These are phyloP conservation scores for Melieria crassipennis DNA, from an alignment of 2,888 invertebrate species.

Conservation along the genomic window DNA sequence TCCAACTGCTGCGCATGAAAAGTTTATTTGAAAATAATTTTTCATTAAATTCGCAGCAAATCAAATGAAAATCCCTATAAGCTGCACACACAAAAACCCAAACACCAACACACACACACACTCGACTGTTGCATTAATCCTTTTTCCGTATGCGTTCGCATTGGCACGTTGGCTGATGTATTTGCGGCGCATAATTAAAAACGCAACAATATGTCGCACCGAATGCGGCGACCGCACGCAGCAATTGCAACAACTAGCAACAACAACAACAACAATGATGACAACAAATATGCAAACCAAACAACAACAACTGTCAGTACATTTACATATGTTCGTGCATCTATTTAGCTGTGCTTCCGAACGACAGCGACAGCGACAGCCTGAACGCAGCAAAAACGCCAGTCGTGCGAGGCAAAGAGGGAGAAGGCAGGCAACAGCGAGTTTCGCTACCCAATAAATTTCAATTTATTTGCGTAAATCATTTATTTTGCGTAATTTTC, in stretches of 20 bases:
- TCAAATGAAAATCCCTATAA: conserved; percentile 40
- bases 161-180: no score
- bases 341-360: no score
- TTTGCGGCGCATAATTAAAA: conserved; percentile 29
- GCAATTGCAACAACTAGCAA: not conserved
- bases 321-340: not conserved
- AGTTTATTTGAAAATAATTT: conserved; percentile 41
- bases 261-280: not conserved
- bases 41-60: conserved; percentile 42
- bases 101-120: conserved; percentile 23
- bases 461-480: conserved; percentile 44
- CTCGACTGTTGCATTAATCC: no score
- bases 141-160: no score
- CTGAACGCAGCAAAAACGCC: not conserved
- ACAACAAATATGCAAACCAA: not conserved
- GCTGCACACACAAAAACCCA: conserved; percentile 10
- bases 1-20: conserved; percentile 5
- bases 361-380: not conserved
- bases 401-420: not conserved
- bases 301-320: not conserved
- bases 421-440: not conserved
- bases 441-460: conserved; percentile 12
- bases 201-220: conserved; percentile 30
- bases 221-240: not conserved
- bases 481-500: conserved; percentile 43